Percentiles rank a stretch among this genome's conserved stretches.
These are phyloP conservation scores for human (Homo sapiens) DNA, from an alignment of 2,113 vertebrate genomes.

Conservation along the genomic window DNA sequence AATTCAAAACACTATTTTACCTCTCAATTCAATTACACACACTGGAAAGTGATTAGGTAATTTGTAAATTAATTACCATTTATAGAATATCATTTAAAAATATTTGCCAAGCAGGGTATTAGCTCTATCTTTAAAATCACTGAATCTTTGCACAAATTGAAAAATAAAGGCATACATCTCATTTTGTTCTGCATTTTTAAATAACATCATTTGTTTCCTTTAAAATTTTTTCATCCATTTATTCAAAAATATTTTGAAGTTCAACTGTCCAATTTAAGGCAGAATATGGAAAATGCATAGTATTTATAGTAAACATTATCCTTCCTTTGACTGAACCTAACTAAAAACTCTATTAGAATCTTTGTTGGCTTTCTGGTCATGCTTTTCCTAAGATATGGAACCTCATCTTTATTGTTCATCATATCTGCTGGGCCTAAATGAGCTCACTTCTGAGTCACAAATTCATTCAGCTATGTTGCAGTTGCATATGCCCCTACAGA, in stretches of 20 bases:
- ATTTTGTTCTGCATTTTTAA: constrained; percentile 13
- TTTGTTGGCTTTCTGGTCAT: constrained; percentile 92
- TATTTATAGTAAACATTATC: constrained; percentile 54
- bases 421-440: constrained; percentile 93
- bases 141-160: background rate
- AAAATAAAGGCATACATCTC: background rate
- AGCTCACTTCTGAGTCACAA: constrained; percentile 91
- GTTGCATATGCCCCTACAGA: constrained; percentile 90
- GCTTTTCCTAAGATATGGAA: constrained; percentile 91
- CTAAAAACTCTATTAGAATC: constrained; percentile 88
- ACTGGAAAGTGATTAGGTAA: background rate
- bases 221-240: background rate
- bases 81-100: background rate
- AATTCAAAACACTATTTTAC: background rate
- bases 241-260: background rate
- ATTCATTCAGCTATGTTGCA: constrained; percentile 90
- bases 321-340: constrained; percentile 81
- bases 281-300: background rate
- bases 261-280: constrained; percentile 50
- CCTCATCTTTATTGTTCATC: constrained; percentile 92
- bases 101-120: background rate
- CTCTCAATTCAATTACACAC: background rate
- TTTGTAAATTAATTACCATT: background rate
- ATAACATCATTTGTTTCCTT: background rate
- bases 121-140: background rate